These are phyloP conservation scores for Tachuris rubrigastra DNA, from an alignment of 2,113 vertebrate species.

Conservation along the genomic window DNA sequence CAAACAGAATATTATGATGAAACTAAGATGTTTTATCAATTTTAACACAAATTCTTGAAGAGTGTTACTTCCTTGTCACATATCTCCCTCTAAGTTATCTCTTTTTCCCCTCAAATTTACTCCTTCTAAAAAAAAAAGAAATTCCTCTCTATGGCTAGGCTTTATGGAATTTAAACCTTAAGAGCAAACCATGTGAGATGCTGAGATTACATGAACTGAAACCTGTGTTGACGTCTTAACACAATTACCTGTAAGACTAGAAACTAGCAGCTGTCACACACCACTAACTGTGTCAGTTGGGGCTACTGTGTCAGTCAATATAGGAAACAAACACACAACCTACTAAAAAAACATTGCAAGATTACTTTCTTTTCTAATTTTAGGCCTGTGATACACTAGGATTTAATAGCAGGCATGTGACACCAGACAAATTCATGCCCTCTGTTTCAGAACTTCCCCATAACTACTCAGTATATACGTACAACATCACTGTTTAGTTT, in stretches of 20 bases:
- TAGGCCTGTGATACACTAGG: not conserved
- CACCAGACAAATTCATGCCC: not conserved
- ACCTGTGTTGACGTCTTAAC: not conserved
- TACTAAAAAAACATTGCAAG: not conserved
- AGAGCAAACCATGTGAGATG: not conserved
- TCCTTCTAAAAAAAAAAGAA: not conserved
- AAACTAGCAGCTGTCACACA: not conserved
- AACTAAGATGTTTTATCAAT: not conserved
- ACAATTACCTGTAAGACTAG: not conserved
- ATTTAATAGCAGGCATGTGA: not conserved
- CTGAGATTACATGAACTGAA: not conserved
- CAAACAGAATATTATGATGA: not conserved
- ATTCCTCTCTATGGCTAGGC: not conserved
- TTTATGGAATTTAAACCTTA: not conserved
- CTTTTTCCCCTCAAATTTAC: not conserved
- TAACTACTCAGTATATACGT: not conserved
- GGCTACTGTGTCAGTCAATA: not conserved
- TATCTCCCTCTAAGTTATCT: not conserved
- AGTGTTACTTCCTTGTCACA: not conserved
- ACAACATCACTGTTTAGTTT: not conserved
- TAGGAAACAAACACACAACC: not conserved
- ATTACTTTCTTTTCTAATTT: slow-evolving; percentile 3
- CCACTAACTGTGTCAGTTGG: not conserved
- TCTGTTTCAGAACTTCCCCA: not conserved
- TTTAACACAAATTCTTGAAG: not conserved